Conservation (phyloP, 2,797 vertebrate species). For the Phataginus tricuspis region DNA sequence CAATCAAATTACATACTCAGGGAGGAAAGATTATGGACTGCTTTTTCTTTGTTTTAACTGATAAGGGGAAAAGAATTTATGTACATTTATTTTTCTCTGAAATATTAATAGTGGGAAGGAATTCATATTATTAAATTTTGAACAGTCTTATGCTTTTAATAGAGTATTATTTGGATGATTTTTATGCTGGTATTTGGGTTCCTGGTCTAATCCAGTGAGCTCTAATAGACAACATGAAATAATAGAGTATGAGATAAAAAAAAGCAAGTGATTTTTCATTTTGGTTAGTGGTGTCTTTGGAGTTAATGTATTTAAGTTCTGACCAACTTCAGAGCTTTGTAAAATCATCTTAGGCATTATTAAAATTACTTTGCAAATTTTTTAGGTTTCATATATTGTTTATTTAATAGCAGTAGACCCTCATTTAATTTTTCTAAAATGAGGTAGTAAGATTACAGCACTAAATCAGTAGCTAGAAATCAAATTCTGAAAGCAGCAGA, state of each 20-base stretch:
- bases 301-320: conserved; percentile 8
- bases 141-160: not conserved
- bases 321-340: not conserved
- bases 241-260: not conserved
- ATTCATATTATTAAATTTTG: not conserved
- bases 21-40: not conserved
- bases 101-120: not conserved
- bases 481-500: not conserved
- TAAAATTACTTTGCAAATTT: not conserved
- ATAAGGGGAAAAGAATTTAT: not conserved
- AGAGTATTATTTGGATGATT: not conserved
- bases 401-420: not conserved
- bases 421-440: conserved; percentile 25
- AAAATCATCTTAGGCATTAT: not conserved
- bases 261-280: not conserved
- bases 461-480: not conserved
- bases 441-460: not conserved
- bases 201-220: not conserved
- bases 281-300: not conserved
- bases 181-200: not conserved
- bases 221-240: not conserved
- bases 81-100: not conserved
- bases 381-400: not conserved
- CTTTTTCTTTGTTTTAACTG: conserved; percentile 22
- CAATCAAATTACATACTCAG: not conserved